Percentiles rank a stretch among this genome's conserved stretches.
These are phyloP conservation scores for Thymelicus lineola DNA, from an alignment of 2,888 invertebrate genomes.

Conservation along the genomic window DNA sequence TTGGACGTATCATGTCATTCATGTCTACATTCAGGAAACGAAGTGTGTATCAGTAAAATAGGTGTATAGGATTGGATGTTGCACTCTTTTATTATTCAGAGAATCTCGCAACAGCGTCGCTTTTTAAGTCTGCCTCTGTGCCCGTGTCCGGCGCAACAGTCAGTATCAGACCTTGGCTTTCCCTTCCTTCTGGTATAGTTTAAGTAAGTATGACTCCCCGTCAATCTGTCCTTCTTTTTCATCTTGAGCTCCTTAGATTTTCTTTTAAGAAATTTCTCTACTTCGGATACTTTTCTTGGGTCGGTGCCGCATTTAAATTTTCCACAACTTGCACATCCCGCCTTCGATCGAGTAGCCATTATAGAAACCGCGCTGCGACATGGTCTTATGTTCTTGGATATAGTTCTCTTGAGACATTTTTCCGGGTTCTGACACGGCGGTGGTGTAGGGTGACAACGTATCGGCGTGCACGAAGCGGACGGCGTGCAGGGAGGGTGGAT, in stretches of 20 bases:
- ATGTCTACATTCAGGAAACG: too few relatives aligned
- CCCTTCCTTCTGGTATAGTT: constrained; percentile 60
- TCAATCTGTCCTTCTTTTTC: constrained; percentile 59
- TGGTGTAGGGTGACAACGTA: constrained; percentile 71
- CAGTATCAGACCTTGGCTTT: constrained; percentile 42
- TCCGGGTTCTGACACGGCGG: constrained; percentile 71
- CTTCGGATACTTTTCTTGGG: constrained; percentile 50
- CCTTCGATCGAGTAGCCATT: constrained; percentile 64
- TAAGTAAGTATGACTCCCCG: constrained; percentile 58
- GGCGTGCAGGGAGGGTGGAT: constrained; percentile 76
- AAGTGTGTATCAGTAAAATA: too few relatives aligned
- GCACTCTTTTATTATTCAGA: constrained; percentile 37
- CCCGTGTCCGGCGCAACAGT: constrained; percentile 71
- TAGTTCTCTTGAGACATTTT: constrained; percentile 65
- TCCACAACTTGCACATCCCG: constrained; percentile 61
- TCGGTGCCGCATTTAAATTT: constrained; percentile 51
- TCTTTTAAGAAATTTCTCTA: constrained; percentile 61
- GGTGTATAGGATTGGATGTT: neutral
- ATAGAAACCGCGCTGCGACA: constrained; percentile 75
- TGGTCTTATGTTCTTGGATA: constrained; percentile 60
- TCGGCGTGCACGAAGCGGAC: constrained; percentile 65
- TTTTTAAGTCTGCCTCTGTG: constrained; percentile 66
- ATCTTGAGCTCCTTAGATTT: constrained; percentile 65
- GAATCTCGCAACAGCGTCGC: constrained; percentile 48
- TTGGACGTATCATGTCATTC: too few relatives aligned